A percentile compares a stretch with the other conserved stretches of the same genome.
Evolutionary conservation across 2,797 vertebrate species (phyloP).

Genomic region (Microctenopoma steveboyesi): DNA sequence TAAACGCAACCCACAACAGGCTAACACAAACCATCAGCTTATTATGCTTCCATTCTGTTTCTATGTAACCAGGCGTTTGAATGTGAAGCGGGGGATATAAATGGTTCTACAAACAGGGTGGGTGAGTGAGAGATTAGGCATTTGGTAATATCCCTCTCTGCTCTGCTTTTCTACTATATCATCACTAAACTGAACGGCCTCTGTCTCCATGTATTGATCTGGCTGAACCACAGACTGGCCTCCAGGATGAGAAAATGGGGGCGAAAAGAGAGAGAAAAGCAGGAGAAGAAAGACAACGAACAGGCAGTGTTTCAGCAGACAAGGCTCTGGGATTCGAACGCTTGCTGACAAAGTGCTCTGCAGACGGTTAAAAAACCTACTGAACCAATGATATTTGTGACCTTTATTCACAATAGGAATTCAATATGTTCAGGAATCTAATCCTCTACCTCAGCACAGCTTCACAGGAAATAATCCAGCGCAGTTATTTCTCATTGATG

Average conservation of each 20-base stretch:
- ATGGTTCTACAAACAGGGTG: conserved; percentile 34
- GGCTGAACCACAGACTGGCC: conserved; percentile 37
- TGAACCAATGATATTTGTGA: neutral
- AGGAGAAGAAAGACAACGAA: conserved; percentile 13
- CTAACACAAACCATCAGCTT: conserved; percentile 29
- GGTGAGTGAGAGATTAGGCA: conserved; percentile 60
- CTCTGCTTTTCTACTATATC: conserved; percentile 56
- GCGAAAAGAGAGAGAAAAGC: conserved; percentile 24
- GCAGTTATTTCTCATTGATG: neutral
- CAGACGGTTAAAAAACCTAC: neutral
- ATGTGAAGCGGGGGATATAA: conserved; percentile 28
- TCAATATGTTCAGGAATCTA: neutral
- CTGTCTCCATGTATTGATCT: conserved; percentile 72
- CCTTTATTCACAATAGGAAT: neutral
- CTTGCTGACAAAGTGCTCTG: neutral
- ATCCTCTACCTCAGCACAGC: neutral
- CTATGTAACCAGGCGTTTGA: conserved; percentile 36
- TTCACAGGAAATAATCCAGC: conserved; percentile 7
- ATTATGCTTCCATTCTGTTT: conserved; percentile 42
- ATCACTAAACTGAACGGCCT: conserved; percentile 65
- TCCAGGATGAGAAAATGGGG: conserved; percentile 44
- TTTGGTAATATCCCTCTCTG: conserved; percentile 65
- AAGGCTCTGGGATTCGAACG: neutral
- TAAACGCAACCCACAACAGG: conserved; percentile 27
- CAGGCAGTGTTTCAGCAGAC: conserved; percentile 16